Base-by-base conservation (phyloP, 1,140 invertebrate genomes). In the Drosophila ohnishii region DNA sequence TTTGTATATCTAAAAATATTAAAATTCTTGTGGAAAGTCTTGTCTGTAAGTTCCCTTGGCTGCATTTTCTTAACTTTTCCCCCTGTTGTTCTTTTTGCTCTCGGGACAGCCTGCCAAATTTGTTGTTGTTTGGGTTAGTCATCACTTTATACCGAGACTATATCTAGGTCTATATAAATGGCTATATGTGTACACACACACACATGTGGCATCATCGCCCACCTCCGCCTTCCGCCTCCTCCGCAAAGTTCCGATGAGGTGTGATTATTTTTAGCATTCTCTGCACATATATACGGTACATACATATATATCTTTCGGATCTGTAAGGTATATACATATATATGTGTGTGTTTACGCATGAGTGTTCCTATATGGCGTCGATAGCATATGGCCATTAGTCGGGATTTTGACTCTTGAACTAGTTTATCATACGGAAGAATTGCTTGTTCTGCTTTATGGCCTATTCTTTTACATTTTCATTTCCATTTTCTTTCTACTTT, bases 101-200 rank as follows among this genome's bases (percentile, higher is more conserved):
- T 67, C 47, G 44, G 62, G 75, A 77, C 73, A 60, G 80, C 63
- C 76, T 79, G 80, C 81, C 77, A 84, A 75, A 84, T 85, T 85
- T 80, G 77, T 86, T 51, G 50, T 51, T 55, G 32, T 55, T 55
- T 85, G 78, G 82, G 69, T 87, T 82, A 85, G 74, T 87, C 82
- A 87, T 84, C 55, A 19, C n/a, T 44, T 58, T 66, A 77, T 56
- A 65, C 47, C 75, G 60, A 44, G 60, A 44, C 59, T 75, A 50
- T 51, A 61, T 70, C 39, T 75, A 58, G 44, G 37, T 53, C 44
- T 76, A 57, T 72, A 60, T 73, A 56, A 56, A 55, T 53, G 45
- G 55, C 4, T 60, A 32, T 30, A 30, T 44, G 13, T 50, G 22
- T 61, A 56, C 13, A 16, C 48, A 76, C 48, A 76, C 73, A 76